Conservation (phyloP, 2,797 vertebrate species). For the Lacerta agilis region DNA sequence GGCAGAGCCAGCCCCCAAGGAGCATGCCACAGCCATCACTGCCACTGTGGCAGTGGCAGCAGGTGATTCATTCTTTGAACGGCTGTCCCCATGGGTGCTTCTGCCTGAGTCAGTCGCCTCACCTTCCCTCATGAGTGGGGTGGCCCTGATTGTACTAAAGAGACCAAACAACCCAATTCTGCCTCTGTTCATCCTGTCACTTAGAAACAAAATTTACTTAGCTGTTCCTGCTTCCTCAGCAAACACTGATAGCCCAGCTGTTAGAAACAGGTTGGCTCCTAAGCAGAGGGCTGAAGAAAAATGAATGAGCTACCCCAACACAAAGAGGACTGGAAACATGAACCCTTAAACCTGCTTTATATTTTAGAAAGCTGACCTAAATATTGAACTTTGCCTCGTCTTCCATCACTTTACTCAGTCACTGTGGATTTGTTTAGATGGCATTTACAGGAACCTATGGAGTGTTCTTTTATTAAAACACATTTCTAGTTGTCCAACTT, state of each 20-base stretch:
- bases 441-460: slow-evolving; percentile 1
- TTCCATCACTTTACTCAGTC: background rate
- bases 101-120: no score
- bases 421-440: slow-evolving; percentile 10
- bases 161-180: background rate
- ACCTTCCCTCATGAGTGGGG: no score
- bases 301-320: background rate
- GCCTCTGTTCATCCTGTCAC: background rate
- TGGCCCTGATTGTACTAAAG: background rate
- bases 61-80: no score
- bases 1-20: no score
- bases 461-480: slow-evolving; percentile 43
- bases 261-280: background rate
- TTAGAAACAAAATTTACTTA: background rate
- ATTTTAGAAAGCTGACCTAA: background rate
- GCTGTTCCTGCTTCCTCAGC: background rate
- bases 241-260: background rate
- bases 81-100: no score
- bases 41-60: no score
- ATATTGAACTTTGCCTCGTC: background rate
- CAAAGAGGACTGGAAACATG: background rate
- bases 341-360: slow-evolving; percentile 27
- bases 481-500: slow-evolving; percentile 19
- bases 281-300: background rate
- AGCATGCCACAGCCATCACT: no score